Evolutionary conservation across 1,140 invertebrate species (phyloP).

Genomic region (Monomorium pharaonis): DNA sequence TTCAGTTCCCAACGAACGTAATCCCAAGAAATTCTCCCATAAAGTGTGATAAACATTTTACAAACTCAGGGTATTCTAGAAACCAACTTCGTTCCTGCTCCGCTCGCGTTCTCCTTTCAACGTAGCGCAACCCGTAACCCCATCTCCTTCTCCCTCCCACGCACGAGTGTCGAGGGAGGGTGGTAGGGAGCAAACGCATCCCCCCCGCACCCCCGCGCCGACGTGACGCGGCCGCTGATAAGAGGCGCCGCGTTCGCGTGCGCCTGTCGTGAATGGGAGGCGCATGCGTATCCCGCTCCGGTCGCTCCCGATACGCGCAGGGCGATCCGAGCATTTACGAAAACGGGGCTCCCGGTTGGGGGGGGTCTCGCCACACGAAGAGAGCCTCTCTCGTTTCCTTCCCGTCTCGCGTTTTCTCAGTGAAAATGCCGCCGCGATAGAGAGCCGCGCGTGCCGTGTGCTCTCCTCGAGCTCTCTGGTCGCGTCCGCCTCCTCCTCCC

Average conservation of each 20-base stretch:
- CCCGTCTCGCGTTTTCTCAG: constrained; percentile 61
- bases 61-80: neutral
- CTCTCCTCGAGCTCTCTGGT: constrained; percentile 62
- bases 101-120: constrained; percentile 39
- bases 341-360: constrained; percentile 68
- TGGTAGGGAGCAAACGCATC: constrained; percentile 5
- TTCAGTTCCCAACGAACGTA: neutral
- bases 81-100: neutral
- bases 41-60: neutral
- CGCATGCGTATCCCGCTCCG: constrained; percentile 61
- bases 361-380: constrained; percentile 56
- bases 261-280: constrained; percentile 68
- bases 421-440: constrained; percentile 76
- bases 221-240: constrained; percentile 72
- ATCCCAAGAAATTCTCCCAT: neutral
- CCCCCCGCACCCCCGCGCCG: neutral
- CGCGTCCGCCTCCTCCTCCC: constrained; percentile 21
- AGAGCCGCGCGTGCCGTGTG: constrained; percentile 63
- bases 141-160: constrained; percentile 30
- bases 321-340: constrained; percentile 68
- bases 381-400: constrained; percentile 59
- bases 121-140: neutral
- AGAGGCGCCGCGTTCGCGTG: constrained; percentile 74
- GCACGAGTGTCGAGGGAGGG: neutral
- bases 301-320: constrained; percentile 68